Percentiles rank a stretch among this genome's conserved stretches.
Evolutionary conservation across 2,113 vertebrate species (phyloP).

Genomic region (Apodemus speciosus): DNA sequence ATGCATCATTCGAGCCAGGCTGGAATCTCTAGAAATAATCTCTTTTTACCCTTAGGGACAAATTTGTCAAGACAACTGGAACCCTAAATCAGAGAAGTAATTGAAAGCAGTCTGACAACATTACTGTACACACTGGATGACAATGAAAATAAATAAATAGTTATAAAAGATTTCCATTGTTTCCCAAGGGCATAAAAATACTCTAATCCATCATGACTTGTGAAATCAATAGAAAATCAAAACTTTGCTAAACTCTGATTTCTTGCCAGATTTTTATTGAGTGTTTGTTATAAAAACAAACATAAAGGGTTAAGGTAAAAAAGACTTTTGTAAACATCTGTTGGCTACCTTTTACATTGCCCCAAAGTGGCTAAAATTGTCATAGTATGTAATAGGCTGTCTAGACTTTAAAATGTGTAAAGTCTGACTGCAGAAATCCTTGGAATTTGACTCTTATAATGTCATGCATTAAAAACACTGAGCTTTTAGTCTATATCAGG

Average conservation of each 20-base stretch:
- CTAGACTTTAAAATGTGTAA: conserved; percentile 12
- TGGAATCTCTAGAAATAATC: conserved; percentile 62
- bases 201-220: conserved; percentile 39
- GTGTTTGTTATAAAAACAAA: conserved; percentile 1
- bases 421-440: neutral
- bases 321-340: conserved; percentile 55
- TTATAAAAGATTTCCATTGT: conserved; percentile 75
- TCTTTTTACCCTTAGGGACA: conserved; percentile 59
- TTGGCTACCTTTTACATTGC: conserved; percentile 40
- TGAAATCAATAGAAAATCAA: conserved; percentile 58
- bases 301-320: conserved; percentile 27
- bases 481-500: conserved; percentile 1
- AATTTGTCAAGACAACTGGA: conserved; percentile 65
- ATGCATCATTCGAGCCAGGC: conserved; percentile 52
- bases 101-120: conserved; percentile 57
- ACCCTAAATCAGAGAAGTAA: conserved; percentile 56
- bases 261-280: conserved; percentile 50
- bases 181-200: conserved; percentile 65
- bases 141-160: conserved; percentile 78
- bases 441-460: neutral
- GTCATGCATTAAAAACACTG: neutral
- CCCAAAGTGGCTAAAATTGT: conserved; percentile 31
- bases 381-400: neutral
- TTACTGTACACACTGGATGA: conserved; percentile 61
- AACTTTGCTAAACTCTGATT: conserved; percentile 60